Evolutionary conservation across 2,888 invertebrate species (phyloP), one percentile per base, ranked within the genome.

Genomic region (Therioaphis trifolii): DNA sequence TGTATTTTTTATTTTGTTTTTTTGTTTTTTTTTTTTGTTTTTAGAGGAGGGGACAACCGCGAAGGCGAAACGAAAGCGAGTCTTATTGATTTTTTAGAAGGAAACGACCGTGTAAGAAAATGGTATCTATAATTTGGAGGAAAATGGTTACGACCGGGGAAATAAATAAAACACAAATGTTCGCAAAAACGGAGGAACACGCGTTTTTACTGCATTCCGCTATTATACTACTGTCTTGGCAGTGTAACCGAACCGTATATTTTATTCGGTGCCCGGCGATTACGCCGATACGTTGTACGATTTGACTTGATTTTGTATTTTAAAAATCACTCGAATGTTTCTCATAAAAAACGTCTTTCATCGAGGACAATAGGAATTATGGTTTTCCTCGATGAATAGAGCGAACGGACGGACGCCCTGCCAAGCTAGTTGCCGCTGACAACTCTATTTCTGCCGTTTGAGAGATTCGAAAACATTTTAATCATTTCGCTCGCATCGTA

Each of bases 321-420:
- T 24, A 27, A 40, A 58, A n/a, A n/a, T n/a, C n/a, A n/a, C n/a
- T n/a, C n/a, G n/a, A n/a, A 43, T 4, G 58, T 76, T 76, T 63
- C 76, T 14, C 46, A 15, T 49, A 76, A 43, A 43, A n/a, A 49
- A 63, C 49, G 63, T 77, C 63, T 49, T 66, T 66, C 49, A 35
- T 49, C 66, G 29, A 77, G 77, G 63, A 66, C 77, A 77, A 66
- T 63, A 63, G 15, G 15, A 61, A 66, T 66, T 77, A 77, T 49
- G 77, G 63, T 63, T 77, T 77, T 77, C 77, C 63, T 77, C 63
- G 63, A 46, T 46, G 76, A 76, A 76, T 46, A 63, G 63, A 76
- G 63, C 29, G 63, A 29, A 27, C 27, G 29, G 58, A 63, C 27
- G 71, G 21, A 27, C 46, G 61, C 46, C 27, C 29, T 63, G 27